Percentiles rank a stretch among this genome's conserved stretches.
These are phyloP conservation scores for Cephus rjabovi DNA, from an alignment of 2,888 invertebrate genomes.

Conservation along the genomic window DNA sequence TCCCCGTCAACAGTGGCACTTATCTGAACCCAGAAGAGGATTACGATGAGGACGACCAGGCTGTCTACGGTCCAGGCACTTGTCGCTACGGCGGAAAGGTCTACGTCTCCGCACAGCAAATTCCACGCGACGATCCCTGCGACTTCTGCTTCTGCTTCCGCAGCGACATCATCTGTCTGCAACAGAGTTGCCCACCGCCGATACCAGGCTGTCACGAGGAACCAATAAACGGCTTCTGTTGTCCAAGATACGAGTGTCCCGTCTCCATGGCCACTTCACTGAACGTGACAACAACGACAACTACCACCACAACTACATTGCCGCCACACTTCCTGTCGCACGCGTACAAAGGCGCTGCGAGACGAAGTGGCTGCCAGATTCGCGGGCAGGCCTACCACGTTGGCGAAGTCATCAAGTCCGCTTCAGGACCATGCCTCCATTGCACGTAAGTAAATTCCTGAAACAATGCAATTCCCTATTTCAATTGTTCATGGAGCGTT, in stretches of 20 bases:
- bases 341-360: constrained; percentile 81
- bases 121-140: constrained; percentile 93
- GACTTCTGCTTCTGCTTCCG: constrained; percentile 98
- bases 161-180: constrained; percentile 94
- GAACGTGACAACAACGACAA: constrained; percentile 88
- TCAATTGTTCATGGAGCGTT: constrained; percentile 6
- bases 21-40: constrained; percentile 73
- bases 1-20: constrained; percentile 63
- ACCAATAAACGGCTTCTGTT: constrained; percentile 93
- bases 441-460: constrained; percentile 83
- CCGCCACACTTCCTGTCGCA: constrained; percentile 87
- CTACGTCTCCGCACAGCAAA: constrained; percentile 94
- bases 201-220: constrained; percentile 93
- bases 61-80: constrained; percentile 86
- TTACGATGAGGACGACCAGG: constrained; percentile 82
- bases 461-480: constrained; percentile 18
- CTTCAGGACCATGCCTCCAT: constrained; percentile 92
- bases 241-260: constrained; percentile 93
- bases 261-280: constrained; percentile 87
- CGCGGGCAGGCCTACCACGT: constrained; percentile 86
- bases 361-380: constrained; percentile 86
- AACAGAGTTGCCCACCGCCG: constrained; percentile 95
- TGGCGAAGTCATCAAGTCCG: constrained; percentile 85
- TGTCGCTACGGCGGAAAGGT: constrained; percentile 93
- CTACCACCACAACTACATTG: constrained; percentile 82